Conservation (phyloP, 2,113 vertebrate genomes). For the Dasyprocta punctata region DNA sequence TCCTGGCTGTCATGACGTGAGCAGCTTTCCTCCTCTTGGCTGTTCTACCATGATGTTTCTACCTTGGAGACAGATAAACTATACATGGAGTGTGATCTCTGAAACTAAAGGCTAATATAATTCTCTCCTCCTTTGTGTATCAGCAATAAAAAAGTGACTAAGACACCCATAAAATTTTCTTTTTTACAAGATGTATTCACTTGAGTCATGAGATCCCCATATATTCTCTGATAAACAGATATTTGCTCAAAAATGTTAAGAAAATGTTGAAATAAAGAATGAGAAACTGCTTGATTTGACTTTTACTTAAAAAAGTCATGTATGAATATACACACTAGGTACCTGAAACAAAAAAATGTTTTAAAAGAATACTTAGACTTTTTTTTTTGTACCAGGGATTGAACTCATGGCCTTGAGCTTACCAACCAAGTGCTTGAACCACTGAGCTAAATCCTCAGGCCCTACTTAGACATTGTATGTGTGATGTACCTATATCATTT, state of each 20-base stretch:
- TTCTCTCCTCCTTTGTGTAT: neutral
- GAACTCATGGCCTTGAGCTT: too few species aligned
- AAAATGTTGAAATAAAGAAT: neutral
- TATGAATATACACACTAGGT: neutral
- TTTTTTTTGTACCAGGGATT: too few species aligned
- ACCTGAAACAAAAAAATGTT: neutral
- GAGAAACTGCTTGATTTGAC: neutral
- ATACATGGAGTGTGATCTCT: neutral
- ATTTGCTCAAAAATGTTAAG: neutral
- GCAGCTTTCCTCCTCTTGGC: neutral
- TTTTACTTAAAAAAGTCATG: neutral
- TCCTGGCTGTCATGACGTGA: neutral
- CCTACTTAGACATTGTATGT: neutral
- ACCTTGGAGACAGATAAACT: neutral
- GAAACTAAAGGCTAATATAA: neutral
- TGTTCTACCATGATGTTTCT: neutral
- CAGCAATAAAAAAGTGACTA: neutral
- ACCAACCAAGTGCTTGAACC: too few species aligned
- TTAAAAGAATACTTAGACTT: neutral
- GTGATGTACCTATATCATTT: neutral
- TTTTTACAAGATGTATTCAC: neutral
- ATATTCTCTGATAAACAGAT: neutral
- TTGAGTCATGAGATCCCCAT: neutral
- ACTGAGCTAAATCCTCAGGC: too few species aligned
- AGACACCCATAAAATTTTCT: neutral